Evolutionary conservation across 2,797 vertebrate species (phyloP).

Genomic region (Meriones psammophilus): DNA sequence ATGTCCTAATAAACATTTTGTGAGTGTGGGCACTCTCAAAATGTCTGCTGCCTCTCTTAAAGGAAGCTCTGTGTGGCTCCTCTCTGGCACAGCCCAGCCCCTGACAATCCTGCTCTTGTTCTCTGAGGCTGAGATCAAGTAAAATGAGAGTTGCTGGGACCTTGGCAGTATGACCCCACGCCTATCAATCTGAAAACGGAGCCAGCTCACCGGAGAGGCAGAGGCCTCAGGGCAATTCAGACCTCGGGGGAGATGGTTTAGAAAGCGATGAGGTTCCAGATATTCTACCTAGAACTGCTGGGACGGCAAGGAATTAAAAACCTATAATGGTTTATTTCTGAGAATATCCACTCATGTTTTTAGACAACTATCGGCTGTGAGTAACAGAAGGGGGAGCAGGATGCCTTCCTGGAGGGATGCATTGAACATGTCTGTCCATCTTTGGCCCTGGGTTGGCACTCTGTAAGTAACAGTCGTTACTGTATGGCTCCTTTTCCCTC

Average conservation of each 20-base stretch:
- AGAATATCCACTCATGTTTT: neutral
- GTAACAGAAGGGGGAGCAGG: neutral
- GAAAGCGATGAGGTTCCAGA: neutral
- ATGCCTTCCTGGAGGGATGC: neutral
- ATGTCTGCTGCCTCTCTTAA: neutral
- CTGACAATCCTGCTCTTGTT: too few relatives aligned
- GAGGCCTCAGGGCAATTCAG: too few relatives aligned
- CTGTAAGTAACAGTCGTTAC: neutral
- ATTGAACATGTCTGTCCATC: fast-evolving
- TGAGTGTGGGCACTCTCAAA: neutral
- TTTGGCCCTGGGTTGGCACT: neutral
- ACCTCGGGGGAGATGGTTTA: too few relatives aligned
- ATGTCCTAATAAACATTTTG: neutral
- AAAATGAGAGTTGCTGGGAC: neutral
- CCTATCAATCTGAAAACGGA: neutral
- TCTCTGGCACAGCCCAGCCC: too few relatives aligned
- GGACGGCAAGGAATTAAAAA: neutral
- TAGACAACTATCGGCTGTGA: neutral
- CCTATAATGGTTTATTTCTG: neutral
- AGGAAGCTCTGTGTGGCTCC: neutral
- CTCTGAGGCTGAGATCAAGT: neutral
- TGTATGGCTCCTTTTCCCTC: neutral
- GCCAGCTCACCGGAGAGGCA: too few relatives aligned
- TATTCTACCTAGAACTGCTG: neutral
- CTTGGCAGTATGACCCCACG: neutral